These are phyloP conservation scores for Frankliniella fusca DNA, from an alignment of 2,888 invertebrate species.

Conservation along the genomic window DNA sequence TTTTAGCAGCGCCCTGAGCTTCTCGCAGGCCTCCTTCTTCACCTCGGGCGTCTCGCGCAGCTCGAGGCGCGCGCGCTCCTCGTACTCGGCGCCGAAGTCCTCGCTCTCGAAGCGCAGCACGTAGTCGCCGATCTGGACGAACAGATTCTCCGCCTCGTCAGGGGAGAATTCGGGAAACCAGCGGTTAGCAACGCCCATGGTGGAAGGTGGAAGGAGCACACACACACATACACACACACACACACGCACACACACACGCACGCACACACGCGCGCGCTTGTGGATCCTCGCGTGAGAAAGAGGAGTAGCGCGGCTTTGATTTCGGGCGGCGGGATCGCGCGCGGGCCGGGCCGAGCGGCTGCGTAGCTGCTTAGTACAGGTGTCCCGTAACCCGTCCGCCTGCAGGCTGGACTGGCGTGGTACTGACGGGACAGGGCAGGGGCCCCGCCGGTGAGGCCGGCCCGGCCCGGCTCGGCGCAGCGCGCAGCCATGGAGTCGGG, in stretches of 20 bases:
- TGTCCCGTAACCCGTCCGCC: too few species aligned
- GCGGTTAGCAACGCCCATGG: constrained; percentile 3
- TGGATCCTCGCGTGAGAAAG: too few species aligned
- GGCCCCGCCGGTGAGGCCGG: too few species aligned
- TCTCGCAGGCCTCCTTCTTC: constrained; percentile 54
- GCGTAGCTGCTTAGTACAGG: too few species aligned
- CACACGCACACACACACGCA: background rate
- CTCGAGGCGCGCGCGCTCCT: constrained; percentile 58
- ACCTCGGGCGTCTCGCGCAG: constrained; percentile 64
- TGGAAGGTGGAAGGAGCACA: background rate
- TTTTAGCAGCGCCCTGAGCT: constrained; percentile 58
- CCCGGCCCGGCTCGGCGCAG: too few species aligned
- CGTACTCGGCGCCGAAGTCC: constrained; percentile 32
- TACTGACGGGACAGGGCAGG: too few species aligned
- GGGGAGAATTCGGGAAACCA: constrained; percentile 21
- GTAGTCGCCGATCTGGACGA: constrained; percentile 33
- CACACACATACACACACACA: background rate
- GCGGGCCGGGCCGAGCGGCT: too few species aligned
- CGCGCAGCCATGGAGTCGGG: too few species aligned
- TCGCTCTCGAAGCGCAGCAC: constrained; percentile 33
- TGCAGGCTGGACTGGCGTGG: too few species aligned
- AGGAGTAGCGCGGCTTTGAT: too few species aligned
- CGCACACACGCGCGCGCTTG: too few species aligned
- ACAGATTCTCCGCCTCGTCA: constrained; percentile 11
- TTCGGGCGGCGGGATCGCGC: too few species aligned